Evolutionary conservation across 2,797 vertebrate genomes (phyloP), one percentile per base, ranked within the genome.

Genomic region (Sebastes hopkinsi): DNA sequence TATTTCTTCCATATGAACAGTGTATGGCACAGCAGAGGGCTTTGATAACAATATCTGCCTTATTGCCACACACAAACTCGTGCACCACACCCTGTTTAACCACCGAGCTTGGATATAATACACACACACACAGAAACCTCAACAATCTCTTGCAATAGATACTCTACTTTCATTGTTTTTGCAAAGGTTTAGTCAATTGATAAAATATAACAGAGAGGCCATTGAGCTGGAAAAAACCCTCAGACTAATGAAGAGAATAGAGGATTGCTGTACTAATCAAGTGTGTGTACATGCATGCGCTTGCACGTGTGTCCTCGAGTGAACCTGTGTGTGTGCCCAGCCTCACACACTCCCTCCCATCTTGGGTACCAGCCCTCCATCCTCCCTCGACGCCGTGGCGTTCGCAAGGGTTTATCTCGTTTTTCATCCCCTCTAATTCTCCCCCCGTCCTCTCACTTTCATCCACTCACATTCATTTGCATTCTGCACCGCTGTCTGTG

Each of bases 1-100:
- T 88, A 92, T 89, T 92, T 88, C 91, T 91, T 94, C 92, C 91
- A 93, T 91, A 86, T 94, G 92, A 91, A 86, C 77, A 52, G 71
- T 7, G 70, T 87, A 81, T 79, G 83, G 86, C 80, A 83, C 82
- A 81, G 79, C 71, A 10, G 46, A 72, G 61, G 71, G 64, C 69
- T 81, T 72, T 77, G 82, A 92, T 88, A 89, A 83, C 88, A 89
- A 71, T 73, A 79, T 84, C 66, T 54, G 72, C 67, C 75, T 79
- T 38, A 13, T 60, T 75, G 82, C 76, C 80, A 76, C 83, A 80
- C 83, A 69, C 72, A 76, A 62, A 75, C 73, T 32, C 66, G 18
- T 20, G 18, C 20, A 81, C 82, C 85, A 79, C 81, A 62, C 81
- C 86, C 79, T 65, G 73, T 77, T 74, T 77, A 77, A 84, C 83